Evolutionary conservation across 2,797 vertebrate species (phyloP), one percentile per base, ranked within the genome.

Genomic region (Urophycis tenuis): DNA sequence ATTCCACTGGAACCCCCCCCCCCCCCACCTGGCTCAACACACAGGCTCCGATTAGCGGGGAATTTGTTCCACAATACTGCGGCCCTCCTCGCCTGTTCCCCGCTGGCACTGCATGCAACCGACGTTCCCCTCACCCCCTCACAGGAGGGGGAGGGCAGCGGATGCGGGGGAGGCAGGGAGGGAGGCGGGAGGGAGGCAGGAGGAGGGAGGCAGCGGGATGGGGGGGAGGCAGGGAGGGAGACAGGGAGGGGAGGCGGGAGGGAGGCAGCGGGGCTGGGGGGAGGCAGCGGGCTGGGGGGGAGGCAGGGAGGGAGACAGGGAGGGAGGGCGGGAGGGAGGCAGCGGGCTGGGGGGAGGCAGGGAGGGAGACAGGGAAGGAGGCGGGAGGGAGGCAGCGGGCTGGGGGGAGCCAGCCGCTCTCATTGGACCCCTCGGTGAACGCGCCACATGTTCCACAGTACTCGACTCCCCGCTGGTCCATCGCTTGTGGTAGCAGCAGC

Each of bases 21-120:
- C 41, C 41, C 41, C 41, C 41, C 41, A 45, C 41, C 41, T 19
- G 7, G 25, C 14, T 36, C 72, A 19, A 85, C 89, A 86, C 82
- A 93, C 94, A 92, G 93, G 90, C 92, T 93, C 93, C 93, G 93
- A 94, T 94, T 95, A 95, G 93, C 91, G 92, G 41, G 87, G 91
- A 93, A 93, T 96, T 97, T 95, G 94, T 94, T 95, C 93, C 92
- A 91, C 93, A 89, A 85, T 92, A 93, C 93, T 94, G 93, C 91
- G 89, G 92, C 95, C 93, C 93, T 93, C 49, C 94, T 95, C n/a
- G n/a, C 94, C 92, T 93, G 94, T 91, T 91, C 86, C 14, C 5
- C 25, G 5, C 49, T 53, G 19, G 22, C 49, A 22, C 49, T n/a
- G 14, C 41, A 3, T 49, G 12, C 41, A 3, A 3, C 41, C 49